Conservation (phyloP, 2,888 invertebrate species). For the Myathropa florea region DNA sequence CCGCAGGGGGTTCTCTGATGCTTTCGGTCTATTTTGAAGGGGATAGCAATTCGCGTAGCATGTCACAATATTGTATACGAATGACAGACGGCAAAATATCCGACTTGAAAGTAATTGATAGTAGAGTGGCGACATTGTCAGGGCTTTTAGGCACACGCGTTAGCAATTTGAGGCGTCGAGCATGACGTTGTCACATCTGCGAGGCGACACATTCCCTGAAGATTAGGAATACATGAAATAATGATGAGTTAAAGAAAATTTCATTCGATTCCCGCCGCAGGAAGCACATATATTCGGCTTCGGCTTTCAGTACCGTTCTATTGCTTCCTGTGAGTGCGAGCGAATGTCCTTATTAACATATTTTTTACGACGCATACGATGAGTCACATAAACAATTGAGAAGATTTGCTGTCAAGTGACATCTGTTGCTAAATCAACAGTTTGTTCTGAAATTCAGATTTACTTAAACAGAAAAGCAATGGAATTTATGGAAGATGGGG, state of each 20-base stretch:
- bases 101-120: conserved; percentile 6
- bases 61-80: not conserved
- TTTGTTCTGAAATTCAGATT: not conserved
- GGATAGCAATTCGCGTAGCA: not conserved
- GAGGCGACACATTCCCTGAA: not conserved
- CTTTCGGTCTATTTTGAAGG: not conserved
- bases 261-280: conserved; percentile 19
- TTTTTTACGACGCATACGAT: conserved; percentile 30
- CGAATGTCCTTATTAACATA: conserved; percentile 29
- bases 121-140: not conserved
- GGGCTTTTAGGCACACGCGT: not conserved
- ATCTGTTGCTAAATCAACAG: conserved; percentile 12
- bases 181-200: not conserved
- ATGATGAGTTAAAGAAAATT: conserved; percentile 26
- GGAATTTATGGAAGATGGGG: not conserved
- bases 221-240: not conserved
- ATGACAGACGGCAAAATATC: not conserved
- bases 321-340: conserved; percentile 11
- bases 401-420: conserved; percentile 4
- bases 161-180: not conserved
- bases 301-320: conserved; percentile 8
- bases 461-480: not conserved
- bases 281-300: not conserved
- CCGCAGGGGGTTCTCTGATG: not conserved
- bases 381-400: not conserved